A percentile compares a stretch with the other conserved stretches of the same genome.
Conservation (phyloP, 2,113 vertebrate genomes). For the Ameiurus melas region DNA sequence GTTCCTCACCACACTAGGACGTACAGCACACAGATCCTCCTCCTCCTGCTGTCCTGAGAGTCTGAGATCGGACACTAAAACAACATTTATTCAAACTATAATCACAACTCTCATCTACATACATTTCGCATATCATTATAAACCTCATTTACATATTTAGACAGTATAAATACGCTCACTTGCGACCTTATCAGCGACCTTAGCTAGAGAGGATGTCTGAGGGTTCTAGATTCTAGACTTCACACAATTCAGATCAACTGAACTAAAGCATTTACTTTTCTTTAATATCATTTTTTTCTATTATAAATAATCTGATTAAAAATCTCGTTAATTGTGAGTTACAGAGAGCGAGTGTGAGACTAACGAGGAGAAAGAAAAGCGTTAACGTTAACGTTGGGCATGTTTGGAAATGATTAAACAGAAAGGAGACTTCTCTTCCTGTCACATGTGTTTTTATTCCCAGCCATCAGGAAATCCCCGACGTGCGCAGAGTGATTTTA, state of each 20-base stretch:
- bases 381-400: no score
- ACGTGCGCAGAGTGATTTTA: background rate
- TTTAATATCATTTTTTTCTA: background rate
- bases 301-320: background rate
- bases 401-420: background rate
- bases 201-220: no score
- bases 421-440: background rate
- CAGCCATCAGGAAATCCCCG: background rate
- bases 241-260: background rate
- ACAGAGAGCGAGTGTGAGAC: background rate
- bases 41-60: background rate
- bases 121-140: background rate
- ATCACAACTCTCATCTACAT: background rate
- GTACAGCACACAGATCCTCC: constrained; percentile 32
- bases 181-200: no score
- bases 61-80: background rate
- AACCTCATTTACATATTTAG: background rate
- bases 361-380: background rate
- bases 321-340: no score
- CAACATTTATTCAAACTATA: background rate
- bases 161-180: background rate
- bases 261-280: background rate
- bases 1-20: constrained; percentile 44
- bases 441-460: background rate
- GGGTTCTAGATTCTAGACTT: background rate